Evolutionary conservation across 2,797 vertebrate genomes (phyloP), one percentile per base, ranked within the genome.

Genomic region (Tauraco hartlaubi): DNA sequence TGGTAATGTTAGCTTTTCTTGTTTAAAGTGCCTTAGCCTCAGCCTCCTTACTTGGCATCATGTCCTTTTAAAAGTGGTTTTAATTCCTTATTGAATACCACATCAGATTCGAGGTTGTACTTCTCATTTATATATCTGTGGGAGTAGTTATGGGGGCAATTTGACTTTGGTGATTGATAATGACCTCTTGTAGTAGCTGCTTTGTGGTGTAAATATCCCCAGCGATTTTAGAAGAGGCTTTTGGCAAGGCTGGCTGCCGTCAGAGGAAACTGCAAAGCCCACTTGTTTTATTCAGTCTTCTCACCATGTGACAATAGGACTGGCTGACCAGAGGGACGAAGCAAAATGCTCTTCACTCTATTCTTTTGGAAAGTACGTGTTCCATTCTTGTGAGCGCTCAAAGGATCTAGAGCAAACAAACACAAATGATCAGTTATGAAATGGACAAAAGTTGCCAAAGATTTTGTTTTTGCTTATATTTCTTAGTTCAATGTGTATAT

Each of bases 221-320:
- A 1, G 46, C 5, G 9, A 22, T 62, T 74, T 93, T 44, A 48
- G 39, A 31, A 66, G n/a, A 63, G 44, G 18, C 31, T 90, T 11
- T 67, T 67, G 14, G 39, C 25, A 55, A 63, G 21, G 22, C 73
- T 61, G 49, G 15, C 41, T 61, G 19, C 39, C 1, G 1, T 71
- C 62, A 33, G 44, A 33, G 28, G 31, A 71, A 73, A 28, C 5
- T 20, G 9, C 28, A 52, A 63, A 76, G 23, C 7, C 3, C 9
- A 1, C 29, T 80, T 88, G 33, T 74, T 88, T 74, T 74, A 15
- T 14, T 33, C 11, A 33, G 12, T 37, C 9, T 28, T 82, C 15
- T 51, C 22, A 14, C 15, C 0, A 0, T 28, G n/a, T 0, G 5
- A 15, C 61, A 80, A 19, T 28, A 69, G 63, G 39, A 44, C 56